phyloP scores from a whole-genome alignment of 1,140 invertebrate species.

The Acromyrmex heyeri region DNA sequence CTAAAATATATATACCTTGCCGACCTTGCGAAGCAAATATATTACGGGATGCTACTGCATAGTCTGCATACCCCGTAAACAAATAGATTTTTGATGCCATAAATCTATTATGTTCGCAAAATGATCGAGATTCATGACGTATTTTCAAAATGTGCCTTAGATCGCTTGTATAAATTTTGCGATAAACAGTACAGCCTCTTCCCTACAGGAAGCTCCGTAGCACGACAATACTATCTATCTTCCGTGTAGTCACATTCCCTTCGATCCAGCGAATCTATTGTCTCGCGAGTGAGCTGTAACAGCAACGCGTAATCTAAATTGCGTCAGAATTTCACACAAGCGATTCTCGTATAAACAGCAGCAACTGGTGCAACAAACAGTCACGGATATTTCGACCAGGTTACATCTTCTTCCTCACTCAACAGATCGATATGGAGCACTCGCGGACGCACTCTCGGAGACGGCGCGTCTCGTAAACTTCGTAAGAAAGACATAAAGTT shows the following conservation, averaged over 20 bases:
- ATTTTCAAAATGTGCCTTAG: conserved; percentile 16
- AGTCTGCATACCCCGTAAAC: background rate
- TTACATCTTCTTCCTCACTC: background rate
- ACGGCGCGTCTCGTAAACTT: conserved; percentile 69
- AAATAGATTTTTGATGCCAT: conserved; percentile 17
- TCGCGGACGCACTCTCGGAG: conserved; percentile 17
- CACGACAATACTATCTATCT: conserved; percentile 74
- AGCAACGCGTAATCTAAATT: conserved; percentile 72
- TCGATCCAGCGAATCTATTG: conserved; percentile 76
- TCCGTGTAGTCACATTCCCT: conserved; percentile 73
- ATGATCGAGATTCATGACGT: background rate
- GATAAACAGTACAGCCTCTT: conserved; percentile 56
- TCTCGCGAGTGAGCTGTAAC: conserved; percentile 65
- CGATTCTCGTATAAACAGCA: conserved; percentile 14
- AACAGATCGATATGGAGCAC: conserved; percentile 11
- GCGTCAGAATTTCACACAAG: conserved; percentile 57
- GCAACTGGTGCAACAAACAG: background rate
- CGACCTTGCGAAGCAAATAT: background rate
- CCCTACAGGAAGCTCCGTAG: conserved; percentile 51
- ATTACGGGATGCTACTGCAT: background rate
- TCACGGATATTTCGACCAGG: background rate
- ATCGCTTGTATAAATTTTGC: conserved; percentile 60
- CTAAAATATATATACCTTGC: background rate
- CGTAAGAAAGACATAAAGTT: conserved; percentile 73
- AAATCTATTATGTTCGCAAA: conserved; percentile 8